A percentile compares a stretch with the other conserved stretches of the same genome.
Conservation (phyloP, 1,140 invertebrate species). For the Drosophila baimaii region DNA sequence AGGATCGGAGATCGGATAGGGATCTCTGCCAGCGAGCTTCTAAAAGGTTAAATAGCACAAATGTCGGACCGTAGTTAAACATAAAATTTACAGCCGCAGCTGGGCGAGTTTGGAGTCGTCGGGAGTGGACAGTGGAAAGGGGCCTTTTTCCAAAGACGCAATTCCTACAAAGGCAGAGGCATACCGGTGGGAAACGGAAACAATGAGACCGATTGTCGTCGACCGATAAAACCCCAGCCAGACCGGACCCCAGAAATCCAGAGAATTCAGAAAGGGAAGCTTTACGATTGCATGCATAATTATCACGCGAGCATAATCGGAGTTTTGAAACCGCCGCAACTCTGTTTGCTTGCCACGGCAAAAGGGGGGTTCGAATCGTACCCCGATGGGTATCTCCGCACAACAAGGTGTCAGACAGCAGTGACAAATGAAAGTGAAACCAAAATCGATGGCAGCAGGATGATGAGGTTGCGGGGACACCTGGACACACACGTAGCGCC, state of each 20-base stretch:
- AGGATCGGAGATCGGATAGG: conserved; percentile 22
- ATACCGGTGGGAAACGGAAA: conserved; percentile 82
- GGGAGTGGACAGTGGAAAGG: conserved; percentile 18
- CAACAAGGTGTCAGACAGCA: conserved; percentile 75
- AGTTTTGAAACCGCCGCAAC: conserved; percentile 62
- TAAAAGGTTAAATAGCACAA: conserved; percentile 76
- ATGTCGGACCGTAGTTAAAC: conserved; percentile 66
- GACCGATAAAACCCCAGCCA: conserved; percentile 26
- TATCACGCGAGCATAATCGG: conserved; percentile 76
- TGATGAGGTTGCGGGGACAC: conserved; percentile 44
- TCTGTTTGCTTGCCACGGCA: conserved; percentile 55
- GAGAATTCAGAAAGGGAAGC: conserved; percentile 45
- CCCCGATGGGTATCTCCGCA: conserved; percentile 58
- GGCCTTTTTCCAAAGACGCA: conserved; percentile 64
- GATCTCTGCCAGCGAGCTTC: conserved; percentile 14
- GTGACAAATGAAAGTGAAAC: conserved; percentile 82
- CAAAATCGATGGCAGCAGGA: conserved; percentile 15
- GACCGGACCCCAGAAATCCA: conserved; percentile 13
- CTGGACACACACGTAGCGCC: conserved; percentile 72
- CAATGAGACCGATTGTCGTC: conserved; percentile 81
- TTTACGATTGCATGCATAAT: conserved; percentile 73
- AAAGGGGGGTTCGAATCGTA: neutral
- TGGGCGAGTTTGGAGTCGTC: conserved; percentile 49
- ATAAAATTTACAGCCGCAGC: conserved; percentile 80
- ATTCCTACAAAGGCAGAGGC: conserved; percentile 54